These are phyloP conservation scores for Pollachius pollachius DNA, from an alignment of 2,113 vertebrate genomes.

Conservation along the genomic window DNA sequence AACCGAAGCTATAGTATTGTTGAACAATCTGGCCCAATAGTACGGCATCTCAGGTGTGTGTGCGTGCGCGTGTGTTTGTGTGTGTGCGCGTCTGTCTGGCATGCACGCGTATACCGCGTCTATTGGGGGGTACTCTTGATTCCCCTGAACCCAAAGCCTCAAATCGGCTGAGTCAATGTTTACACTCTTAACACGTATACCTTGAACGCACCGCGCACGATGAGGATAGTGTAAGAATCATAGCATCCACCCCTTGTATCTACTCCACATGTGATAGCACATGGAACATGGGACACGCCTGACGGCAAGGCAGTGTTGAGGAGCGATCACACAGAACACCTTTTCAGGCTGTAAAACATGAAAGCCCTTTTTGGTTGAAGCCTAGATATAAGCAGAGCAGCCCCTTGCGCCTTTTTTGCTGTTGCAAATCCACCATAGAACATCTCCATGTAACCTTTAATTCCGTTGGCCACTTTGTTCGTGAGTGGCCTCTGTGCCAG, in stretches of 20 bases:
- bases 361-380: too few species aligned
- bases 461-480: too few species aligned
- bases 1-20: constrained; percentile 61
- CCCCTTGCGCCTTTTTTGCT: too few species aligned
- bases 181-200: constrained; percentile 58
- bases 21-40: constrained; percentile 60
- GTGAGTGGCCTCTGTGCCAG: too few species aligned
- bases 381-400: too few species aligned
- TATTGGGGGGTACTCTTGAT: constrained; percentile 17
- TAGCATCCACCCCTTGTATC: too few species aligned
- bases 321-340: too few species aligned
- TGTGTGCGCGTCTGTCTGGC: neutral
- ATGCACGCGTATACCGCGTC: constrained; percentile 8
- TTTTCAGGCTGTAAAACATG: too few species aligned
- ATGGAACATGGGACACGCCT: constrained; percentile 10
- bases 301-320: neutral
- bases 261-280: constrained; percentile 19
- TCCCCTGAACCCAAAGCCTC: constrained; percentile 57
- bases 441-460: too few species aligned
- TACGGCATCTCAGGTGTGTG: constrained; percentile 65
- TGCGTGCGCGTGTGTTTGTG: constrained; percentile 14
- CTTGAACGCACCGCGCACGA: constrained; percentile 16
- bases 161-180: constrained; percentile 61
- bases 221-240: constrained; percentile 19
- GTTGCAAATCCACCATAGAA: too few species aligned